Base-by-base conservation (phyloP, 2,797 vertebrate species). In the Dryobates pubescens region DNA sequence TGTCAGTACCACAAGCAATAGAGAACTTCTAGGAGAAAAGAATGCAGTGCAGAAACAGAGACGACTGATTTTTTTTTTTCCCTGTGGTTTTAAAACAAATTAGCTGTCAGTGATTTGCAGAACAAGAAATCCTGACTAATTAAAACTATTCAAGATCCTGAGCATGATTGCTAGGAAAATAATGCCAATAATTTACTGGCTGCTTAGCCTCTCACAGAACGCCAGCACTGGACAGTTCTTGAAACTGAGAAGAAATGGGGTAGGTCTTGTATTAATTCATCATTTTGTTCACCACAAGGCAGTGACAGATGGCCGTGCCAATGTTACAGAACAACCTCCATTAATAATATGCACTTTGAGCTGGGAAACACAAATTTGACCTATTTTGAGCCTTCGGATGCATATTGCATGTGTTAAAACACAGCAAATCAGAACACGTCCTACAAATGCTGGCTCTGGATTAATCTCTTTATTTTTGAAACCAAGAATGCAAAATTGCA, bases 61-160 rank as follows among this genome's bases (percentile, higher is more conserved):
- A 70, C 79, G 88, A 93, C 32, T 77, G 20, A 78, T 43, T 80
- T 82, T 69, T 45, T 77, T 80, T 68, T 90, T 20, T 16, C 82
- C 76, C 64, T 82, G 79, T 47, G 56, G 73, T 82, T 96, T 93
- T 91, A 80, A 93, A 94, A 95, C 57, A 93, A 89, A 88, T 81
- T 79, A 93, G 71, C 58, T 80, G 81, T 57, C 88, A 81, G 36
- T 86, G 73, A 93, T 95, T 96, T 56, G 62, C 29, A 91, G 51
- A 92, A 76, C 82, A 88, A 95, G 86, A 88, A 93, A 83, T 70
- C 89, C 43, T 45, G 36, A 67, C 70, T 95, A 95, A 96, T 95
- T 95, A 94, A 95, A 90, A 89, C 89, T 67, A 91, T 54, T 92
- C 76, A 91, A 92, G 45, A 76, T 59, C 63, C 75, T 86, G 36